Evolutionary conservation across 2,113 vertebrate genomes (phyloP).

Genomic region (Microtus pennsylvanicus): DNA sequence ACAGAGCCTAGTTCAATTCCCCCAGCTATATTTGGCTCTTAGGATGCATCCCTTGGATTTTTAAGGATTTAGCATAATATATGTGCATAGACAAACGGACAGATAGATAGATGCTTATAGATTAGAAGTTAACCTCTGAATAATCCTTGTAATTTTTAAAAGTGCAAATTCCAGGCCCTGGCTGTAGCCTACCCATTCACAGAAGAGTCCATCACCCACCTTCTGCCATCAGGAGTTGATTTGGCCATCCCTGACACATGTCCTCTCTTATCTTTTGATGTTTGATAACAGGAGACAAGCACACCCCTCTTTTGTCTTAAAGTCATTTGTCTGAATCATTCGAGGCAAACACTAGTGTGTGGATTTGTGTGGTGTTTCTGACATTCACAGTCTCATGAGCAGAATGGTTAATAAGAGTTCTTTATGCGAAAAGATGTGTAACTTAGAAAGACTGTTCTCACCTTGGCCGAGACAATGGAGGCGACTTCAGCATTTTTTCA

Average conservation of each 20-base stretch:
- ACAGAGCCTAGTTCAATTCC: background rate
- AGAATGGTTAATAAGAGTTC: background rate
- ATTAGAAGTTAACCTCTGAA: background rate
- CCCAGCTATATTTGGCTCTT: background rate
- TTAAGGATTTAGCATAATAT: too few species aligned
- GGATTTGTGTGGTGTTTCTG: background rate
- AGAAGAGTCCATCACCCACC: background rate
- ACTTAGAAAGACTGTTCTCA: background rate
- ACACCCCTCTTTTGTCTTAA: background rate
- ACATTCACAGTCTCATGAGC: background rate
- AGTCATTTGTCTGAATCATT: background rate
- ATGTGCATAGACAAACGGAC: rapidly evolving
- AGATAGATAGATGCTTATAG: background rate
- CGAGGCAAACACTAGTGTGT: background rate
- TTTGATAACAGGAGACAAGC: background rate
- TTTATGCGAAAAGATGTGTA: background rate
- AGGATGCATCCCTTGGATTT: background rate
- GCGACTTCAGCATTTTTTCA: background rate
- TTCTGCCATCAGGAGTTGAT: background rate
- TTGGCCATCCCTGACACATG: background rate
- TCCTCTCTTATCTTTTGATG: background rate
- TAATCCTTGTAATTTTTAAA: background rate
- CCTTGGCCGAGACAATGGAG: too few species aligned
- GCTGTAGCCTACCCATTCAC: background rate
- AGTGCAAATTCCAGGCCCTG: background rate